Evolutionary conservation across 2,113 vertebrate genomes (phyloP).

Genomic region (Siniperca knerii): DNA sequence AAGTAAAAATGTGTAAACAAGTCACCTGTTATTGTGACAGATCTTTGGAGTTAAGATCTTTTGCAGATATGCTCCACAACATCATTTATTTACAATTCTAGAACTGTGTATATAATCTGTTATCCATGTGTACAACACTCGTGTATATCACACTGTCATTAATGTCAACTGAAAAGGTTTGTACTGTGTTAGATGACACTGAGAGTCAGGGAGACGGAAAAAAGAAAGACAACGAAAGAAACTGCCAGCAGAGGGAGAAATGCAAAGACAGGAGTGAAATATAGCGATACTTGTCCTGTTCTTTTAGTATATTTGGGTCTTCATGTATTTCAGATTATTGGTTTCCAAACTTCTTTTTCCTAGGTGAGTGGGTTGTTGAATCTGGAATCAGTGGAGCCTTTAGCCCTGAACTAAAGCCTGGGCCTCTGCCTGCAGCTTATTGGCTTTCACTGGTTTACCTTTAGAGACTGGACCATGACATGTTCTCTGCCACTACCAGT

Average conservation of each 20-base stretch:
- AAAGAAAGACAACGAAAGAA: not conserved
- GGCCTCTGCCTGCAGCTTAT: conserved; percentile 24
- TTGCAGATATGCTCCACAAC: too few species aligned
- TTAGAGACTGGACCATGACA: conserved; percentile 18
- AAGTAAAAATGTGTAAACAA: too few species aligned
- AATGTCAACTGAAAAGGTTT: conserved; percentile 4
- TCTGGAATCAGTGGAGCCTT: not conserved
- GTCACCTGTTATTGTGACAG: too few species aligned
- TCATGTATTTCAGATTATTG: conserved; percentile 22
- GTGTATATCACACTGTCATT: not conserved
- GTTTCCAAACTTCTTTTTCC: not conserved
- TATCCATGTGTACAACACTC: not conserved
- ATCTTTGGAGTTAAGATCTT: too few species aligned
- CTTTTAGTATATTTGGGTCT: not conserved
- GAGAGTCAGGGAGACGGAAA: not conserved
- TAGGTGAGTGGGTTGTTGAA: conserved; percentile 5
- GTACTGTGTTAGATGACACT: conserved; percentile 1
- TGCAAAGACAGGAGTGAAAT: not conserved
- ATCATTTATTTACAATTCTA: too few species aligned
- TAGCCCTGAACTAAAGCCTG: not conserved
- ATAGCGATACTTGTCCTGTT: not conserved
- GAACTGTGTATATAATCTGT: not conserved
- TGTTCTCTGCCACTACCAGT: conserved; percentile 14
- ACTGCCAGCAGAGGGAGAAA: not conserved
- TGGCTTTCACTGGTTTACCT: conserved; percentile 26